These are phyloP conservation scores for Drosophila colorata DNA, from an alignment of 2,888 invertebrate genomes.

Conservation along the genomic window DNA sequence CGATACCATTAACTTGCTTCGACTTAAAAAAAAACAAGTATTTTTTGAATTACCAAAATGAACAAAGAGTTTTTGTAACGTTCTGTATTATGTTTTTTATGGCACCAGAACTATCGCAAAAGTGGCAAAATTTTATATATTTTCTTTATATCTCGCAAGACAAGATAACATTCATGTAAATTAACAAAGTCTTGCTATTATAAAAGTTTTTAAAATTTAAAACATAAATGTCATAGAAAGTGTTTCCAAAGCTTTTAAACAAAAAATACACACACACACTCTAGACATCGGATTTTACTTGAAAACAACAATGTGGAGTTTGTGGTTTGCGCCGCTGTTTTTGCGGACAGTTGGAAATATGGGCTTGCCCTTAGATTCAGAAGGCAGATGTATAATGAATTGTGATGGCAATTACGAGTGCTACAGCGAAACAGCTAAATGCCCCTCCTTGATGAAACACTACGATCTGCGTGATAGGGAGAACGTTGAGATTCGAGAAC, in stretches of 20 bases:
- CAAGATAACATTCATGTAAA: too few relatives aligned
- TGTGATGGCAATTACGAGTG: background rate
- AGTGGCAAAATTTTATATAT: too few relatives aligned
- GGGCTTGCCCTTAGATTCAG: too few relatives aligned
- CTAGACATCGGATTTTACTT: background rate
- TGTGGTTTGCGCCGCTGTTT: background rate
- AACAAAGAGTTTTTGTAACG: too few relatives aligned
- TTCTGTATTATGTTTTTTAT: too few relatives aligned
- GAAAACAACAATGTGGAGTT: background rate
- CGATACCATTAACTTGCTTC: too few relatives aligned
- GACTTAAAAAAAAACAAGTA: too few relatives aligned
- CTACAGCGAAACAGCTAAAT: rapidly evolving
- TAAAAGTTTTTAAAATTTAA: background rate
- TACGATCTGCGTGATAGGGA: constrained; percentile 1
- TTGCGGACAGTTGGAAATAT: background rate
- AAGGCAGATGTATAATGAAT: rapidly evolving
- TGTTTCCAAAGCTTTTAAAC: too few relatives aligned
- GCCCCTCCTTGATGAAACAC: background rate
- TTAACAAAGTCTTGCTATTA: too few relatives aligned
- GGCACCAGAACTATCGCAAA: too few relatives aligned
- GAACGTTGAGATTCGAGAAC: rapidly evolving
- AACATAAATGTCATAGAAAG: background rate
- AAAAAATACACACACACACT: background rate
- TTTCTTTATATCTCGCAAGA: too few relatives aligned
- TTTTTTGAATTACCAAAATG: too few relatives aligned